Evolutionary conservation across 1,140 invertebrate species (phyloP).

Genomic region (Maniola jurtina): DNA sequence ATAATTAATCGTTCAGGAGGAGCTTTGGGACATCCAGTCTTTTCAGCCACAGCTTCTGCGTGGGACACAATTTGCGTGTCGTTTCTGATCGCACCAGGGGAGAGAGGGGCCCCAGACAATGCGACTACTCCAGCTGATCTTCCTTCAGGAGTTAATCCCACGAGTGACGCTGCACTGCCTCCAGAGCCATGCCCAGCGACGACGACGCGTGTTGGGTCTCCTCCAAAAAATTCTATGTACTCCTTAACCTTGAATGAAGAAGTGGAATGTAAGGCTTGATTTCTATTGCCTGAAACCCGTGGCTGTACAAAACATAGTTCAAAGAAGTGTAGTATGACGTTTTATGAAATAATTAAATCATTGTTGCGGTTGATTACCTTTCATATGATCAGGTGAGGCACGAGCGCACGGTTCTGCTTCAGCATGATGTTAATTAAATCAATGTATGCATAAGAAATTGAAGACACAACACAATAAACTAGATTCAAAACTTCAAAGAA

Average conservation of each 20-base stretch:
- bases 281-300: no score
- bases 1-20: conserved; percentile 77
- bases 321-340: no score
- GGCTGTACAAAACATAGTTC: no score
- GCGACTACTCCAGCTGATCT: conserved; percentile 80
- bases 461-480: no score
- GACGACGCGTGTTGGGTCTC: conserved; percentile 82
- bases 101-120: conserved; percentile 84
- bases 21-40: conserved; percentile 79
- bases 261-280: background rate
- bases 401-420: no score
- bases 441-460: no score
- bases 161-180: conserved; percentile 81
- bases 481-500: no score
- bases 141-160: conserved; percentile 77
- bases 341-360: no score
- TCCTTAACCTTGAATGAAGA: conserved; percentile 75
- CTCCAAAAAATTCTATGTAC: conserved; percentile 86
- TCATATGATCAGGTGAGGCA: no score
- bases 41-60: conserved; percentile 73
- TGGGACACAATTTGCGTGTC: conserved; percentile 69
- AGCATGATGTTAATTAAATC: no score
- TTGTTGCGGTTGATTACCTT: no score
- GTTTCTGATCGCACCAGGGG: conserved; percentile 81
- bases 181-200: conserved; percentile 86